Percentiles rank a stretch among this genome's conserved stretches.
These are phyloP conservation scores for Pangasianodon hypophthalmus DNA, from an alignment of 2,113 vertebrate species.

Conservation along the genomic window DNA sequence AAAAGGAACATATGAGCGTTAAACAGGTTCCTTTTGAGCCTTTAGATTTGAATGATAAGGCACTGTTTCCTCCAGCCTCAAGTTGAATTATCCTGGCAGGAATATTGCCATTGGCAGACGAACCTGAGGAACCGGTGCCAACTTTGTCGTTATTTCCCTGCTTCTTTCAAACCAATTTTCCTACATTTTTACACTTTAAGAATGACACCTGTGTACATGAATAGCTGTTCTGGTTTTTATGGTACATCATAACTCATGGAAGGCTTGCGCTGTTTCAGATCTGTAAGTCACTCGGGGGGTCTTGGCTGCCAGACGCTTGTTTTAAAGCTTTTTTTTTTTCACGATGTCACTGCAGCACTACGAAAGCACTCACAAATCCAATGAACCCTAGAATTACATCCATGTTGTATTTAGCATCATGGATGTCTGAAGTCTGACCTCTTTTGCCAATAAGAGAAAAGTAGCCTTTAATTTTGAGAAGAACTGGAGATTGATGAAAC, in stretches of 20 bases:
- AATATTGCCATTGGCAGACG: background rate
- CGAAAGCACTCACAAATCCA: background rate
- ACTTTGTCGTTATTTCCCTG: background rate
- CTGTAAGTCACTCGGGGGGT: background rate
- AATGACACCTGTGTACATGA: slow-evolving; percentile 19
- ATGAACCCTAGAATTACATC: background rate
- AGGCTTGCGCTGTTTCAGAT: background rate
- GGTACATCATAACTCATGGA: background rate
- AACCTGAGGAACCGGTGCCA: background rate
- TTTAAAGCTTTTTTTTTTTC: background rate
- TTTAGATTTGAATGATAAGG: background rate
- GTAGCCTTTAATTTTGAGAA: background rate
- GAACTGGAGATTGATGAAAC: no score
- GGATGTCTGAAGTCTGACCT: background rate
- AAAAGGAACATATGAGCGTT: slow-evolving; percentile 20
- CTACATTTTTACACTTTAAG: slow-evolving; percentile 14
- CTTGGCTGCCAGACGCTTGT: background rate
- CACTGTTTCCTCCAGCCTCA: background rate
- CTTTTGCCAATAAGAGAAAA: background rate
- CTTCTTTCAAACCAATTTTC: slow-evolving; percentile 11
- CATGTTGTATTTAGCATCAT: background rate
- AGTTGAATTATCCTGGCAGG: background rate
- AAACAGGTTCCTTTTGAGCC: slow-evolving; percentile 9
- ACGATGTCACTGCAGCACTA: background rate
- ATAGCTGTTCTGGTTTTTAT: slow-evolving; percentile 9